Conservation (phyloP, 2,113 vertebrate genomes). For the Hymenochirus boettgeri region DNA sequence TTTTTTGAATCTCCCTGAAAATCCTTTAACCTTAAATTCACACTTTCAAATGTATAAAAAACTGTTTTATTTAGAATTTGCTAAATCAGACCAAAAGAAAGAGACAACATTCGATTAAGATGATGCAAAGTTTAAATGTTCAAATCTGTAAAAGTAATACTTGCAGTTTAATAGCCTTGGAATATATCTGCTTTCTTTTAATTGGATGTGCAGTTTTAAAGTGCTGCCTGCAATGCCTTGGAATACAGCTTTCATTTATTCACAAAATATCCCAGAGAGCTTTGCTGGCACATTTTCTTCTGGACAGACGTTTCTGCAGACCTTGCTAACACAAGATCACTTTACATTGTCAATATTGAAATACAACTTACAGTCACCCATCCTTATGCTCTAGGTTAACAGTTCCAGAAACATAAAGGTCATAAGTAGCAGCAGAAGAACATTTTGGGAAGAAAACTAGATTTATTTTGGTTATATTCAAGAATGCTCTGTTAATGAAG, state of each 20-base stretch:
- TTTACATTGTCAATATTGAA: slow-evolving; percentile 40
- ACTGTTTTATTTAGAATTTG: too few species aligned
- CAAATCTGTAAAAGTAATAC: not conserved
- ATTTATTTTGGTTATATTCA: not conserved
- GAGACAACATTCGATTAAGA: not conserved
- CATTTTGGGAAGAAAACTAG: slow-evolving; percentile 11
- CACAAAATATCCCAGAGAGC: slow-evolving; percentile 18
- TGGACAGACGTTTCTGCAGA: slow-evolving; percentile 30
- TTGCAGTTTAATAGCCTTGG: not conserved
- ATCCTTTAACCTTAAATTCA: too few species aligned
- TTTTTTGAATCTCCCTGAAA: too few species aligned
- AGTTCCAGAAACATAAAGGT: slow-evolving; percentile 17
- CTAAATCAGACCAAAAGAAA: too few species aligned
- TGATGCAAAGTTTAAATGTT: not conserved
- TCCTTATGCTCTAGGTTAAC: slow-evolving; percentile 12
- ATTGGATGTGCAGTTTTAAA: not conserved
- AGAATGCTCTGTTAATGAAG: not conserved
- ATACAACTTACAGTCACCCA: slow-evolving; percentile 22
- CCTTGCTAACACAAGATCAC: slow-evolving; percentile 26
- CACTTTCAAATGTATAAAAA: too few species aligned
- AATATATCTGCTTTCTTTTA: slow-evolving; percentile 3
- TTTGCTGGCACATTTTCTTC: slow-evolving; percentile 13
- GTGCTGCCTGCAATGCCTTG: not conserved
- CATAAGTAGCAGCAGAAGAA: slow-evolving; percentile 19
- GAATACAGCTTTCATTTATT: slow-evolving; percentile 26